phyloP scores from a whole-genome alignment of 2,888 invertebrate genomes.

The Allygus modestus region DNA sequence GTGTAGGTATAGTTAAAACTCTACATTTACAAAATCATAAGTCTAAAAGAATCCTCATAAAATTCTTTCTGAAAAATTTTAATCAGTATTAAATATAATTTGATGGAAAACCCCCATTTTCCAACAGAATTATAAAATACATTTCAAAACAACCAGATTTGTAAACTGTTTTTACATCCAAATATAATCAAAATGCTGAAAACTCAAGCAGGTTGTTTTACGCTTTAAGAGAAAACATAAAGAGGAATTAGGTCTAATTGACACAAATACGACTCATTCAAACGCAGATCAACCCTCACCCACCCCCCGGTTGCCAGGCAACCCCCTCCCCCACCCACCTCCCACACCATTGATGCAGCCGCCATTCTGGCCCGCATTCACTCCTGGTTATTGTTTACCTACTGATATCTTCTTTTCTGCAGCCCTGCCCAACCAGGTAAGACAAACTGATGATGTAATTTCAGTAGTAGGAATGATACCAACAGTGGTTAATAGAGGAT shows the following conservation, averaged over 20 bases:
- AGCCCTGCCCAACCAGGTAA: constrained; percentile 16
- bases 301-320: background rate
- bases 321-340: constrained; percentile 21
- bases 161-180: no score
- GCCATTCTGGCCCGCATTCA: constrained; percentile 20
- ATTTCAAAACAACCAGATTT: no score
- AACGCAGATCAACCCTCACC: constrained; percentile 25
- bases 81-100: no score
- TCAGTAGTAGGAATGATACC: no score
- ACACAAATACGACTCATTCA: constrained; percentile 52
- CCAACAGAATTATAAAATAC: no score
- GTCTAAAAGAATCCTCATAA: no score
- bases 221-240: constrained; percentile 14
- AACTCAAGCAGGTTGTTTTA: background rate
- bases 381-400: constrained; percentile 44
- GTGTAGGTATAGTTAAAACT: no score
- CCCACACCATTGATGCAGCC: constrained; percentile 26
- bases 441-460: background rate
- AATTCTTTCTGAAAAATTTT: no score
- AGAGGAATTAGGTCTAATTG: constrained; percentile 14
- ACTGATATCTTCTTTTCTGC: constrained; percentile 24
- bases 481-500: no score
- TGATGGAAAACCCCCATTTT: no score
- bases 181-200: background rate
- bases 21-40: no score